Conservation (phyloP, 2,797 vertebrate genomes). For the Trachops cirrhosus region DNA sequence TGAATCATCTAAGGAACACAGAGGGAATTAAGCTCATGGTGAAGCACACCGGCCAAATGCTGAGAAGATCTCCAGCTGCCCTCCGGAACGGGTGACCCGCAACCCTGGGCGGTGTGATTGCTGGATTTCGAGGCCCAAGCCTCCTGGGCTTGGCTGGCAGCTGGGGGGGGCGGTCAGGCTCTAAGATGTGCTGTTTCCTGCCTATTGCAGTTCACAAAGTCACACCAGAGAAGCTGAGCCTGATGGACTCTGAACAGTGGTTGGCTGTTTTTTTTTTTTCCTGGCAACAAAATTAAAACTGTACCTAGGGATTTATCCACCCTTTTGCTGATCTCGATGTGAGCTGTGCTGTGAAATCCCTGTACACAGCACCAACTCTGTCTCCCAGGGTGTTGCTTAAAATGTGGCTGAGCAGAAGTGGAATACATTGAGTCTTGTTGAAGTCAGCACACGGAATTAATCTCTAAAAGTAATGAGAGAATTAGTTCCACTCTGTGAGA, state of each 20-base stretch:
- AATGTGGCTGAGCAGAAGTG: constrained; percentile 52
- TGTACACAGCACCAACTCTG: neutral
- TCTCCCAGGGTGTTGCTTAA: constrained; percentile 50
- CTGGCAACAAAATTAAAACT: constrained; percentile 53
- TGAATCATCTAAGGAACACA: constrained; percentile 21
- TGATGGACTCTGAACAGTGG: constrained; percentile 2
- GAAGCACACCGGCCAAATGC: neutral
- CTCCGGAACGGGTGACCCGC: neutral
- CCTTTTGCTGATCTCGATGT: constrained; percentile 61
- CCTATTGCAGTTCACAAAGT: neutral
- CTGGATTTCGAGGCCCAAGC: neutral
- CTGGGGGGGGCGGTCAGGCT: neutral
- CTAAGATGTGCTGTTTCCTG: neutral
- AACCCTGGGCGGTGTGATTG: fast-evolving
- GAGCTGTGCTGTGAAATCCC: constrained; percentile 52
- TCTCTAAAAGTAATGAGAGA: constrained; percentile 56
- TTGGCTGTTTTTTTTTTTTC: neutral
- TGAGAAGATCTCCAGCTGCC: neutral
- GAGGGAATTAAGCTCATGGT: neutral
- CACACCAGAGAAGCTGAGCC: neutral
- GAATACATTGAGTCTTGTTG: constrained; percentile 56
- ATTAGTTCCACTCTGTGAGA: constrained; percentile 48
- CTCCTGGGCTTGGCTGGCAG: neutral
- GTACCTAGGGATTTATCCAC: constrained; percentile 51
- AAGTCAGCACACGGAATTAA: constrained; percentile 68